Percentiles rank a stretch among this genome's conserved stretches.
phyloP scores from a whole-genome alignment of 30 jellyfish, hydroid and myxozoan genomes.

The Aurelia sp. region DNA sequence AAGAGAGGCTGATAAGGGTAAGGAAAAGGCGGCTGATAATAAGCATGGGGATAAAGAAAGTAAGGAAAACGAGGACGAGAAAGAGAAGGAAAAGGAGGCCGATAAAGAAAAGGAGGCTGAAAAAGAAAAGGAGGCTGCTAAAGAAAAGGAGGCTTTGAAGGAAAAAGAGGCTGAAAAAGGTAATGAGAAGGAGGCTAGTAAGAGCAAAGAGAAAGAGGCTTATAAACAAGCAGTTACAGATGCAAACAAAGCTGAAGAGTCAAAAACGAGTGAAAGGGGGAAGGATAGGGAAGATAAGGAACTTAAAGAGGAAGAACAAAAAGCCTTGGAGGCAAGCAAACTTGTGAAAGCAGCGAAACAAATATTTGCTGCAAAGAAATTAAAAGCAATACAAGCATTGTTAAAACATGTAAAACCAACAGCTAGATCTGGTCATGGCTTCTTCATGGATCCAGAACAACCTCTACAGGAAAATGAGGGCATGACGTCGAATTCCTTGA shows the following conservation, averaged over 20 bases:
- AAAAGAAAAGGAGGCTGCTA: constrained; percentile 12
- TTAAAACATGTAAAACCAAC: constrained; percentile 65
- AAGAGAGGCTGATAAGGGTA: constrained; percentile 3
- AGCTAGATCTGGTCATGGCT: constrained; percentile 40
- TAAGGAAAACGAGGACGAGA: neutral
- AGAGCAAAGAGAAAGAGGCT: neutral
- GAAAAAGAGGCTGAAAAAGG: neutral
- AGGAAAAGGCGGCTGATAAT: constrained; percentile 1
- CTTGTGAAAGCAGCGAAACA: neutral
- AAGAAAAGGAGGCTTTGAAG: neutral
- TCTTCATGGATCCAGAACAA: constrained; percentile 66
- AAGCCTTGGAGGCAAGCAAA: neutral
- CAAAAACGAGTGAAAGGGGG: neutral
- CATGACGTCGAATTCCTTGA: constrained; percentile 44
- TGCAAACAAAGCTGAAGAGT: neutral
- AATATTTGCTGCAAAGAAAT: constrained; percentile 12
- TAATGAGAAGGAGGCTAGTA: neutral
- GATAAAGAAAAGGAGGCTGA: constrained; percentile 8
- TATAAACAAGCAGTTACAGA: too few species aligned
- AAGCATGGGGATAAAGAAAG: constrained; percentile 7
- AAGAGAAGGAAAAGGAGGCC: constrained; percentile 16
- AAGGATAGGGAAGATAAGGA: constrained; percentile 16
- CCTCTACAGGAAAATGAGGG: constrained; percentile 67
- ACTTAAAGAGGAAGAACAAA: neutral
- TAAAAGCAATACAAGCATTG: constrained; percentile 45